A percentile compares a stretch with the other conserved stretches of the same genome.
phyloP scores from a whole-genome alignment of 2,797 vertebrate species.

The Eulemur mongoz region DNA sequence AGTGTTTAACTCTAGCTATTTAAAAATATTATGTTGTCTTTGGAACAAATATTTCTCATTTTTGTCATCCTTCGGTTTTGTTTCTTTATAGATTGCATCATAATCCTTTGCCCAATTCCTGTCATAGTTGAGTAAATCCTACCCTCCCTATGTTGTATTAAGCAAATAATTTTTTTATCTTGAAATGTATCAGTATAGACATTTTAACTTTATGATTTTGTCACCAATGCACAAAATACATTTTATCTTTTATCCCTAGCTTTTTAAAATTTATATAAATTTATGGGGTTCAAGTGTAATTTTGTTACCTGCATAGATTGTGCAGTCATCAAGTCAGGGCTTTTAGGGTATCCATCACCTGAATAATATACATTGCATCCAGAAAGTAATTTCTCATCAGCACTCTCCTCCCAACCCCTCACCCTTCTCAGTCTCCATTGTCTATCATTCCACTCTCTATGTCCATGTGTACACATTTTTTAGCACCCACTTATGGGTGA shows the following conservation, averaged over 20 bases:
- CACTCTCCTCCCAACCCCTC: no score
- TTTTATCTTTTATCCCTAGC: background rate
- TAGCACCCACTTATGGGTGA: no score
- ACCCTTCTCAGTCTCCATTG: no score
- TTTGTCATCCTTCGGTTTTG: background rate
- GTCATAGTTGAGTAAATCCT: background rate
- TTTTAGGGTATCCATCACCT: no score
- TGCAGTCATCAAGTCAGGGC: no score
- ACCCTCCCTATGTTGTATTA: background rate
- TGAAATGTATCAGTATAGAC: background rate
- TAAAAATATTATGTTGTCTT: background rate
- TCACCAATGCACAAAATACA: background rate
- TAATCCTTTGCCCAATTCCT: background rate
- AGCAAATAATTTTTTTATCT: background rate
- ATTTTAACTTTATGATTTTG: background rate
- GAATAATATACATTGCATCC: no score
- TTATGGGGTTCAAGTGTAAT: no score
- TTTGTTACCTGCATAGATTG: no score
- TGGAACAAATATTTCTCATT: background rate
- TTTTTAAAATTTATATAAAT: constrained; percentile 1
- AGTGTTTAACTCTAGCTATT: background rate
- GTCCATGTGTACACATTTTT: no score
- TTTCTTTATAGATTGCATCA: background rate
- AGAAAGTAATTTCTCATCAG: no score
- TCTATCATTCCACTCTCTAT: no score